These are phyloP conservation scores for Porites evermanni DNA, from an alignment of 92 coral and sea anemone genomes.

Conservation along the genomic window DNA sequence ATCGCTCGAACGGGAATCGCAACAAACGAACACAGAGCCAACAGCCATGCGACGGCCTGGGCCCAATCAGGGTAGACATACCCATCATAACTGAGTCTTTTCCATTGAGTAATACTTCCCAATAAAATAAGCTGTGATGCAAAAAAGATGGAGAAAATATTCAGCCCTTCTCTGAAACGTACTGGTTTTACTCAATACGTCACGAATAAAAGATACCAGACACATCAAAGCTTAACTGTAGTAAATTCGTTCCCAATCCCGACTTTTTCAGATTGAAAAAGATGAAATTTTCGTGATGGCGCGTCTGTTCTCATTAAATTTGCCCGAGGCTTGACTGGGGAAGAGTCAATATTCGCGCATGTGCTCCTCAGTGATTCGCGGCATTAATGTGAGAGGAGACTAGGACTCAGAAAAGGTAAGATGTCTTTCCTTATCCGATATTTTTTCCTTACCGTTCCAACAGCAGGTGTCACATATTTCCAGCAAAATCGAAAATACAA, in stretches of 20 bases:
- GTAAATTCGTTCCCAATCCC: too few relatives aligned
- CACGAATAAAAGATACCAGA: too few relatives aligned
- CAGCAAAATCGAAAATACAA: slow-evolving; percentile 84
- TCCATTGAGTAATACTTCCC: slow-evolving; percentile 77
- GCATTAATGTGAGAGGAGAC: not conserved
- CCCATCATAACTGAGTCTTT: slow-evolving; percentile 58
- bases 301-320: too few relatives aligned
- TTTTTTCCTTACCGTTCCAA: slow-evolving; percentile 67
- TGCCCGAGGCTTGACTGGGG: too few relatives aligned
- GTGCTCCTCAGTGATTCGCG: not conserved
- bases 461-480: slow-evolving; percentile 84
- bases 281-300: too few relatives aligned
- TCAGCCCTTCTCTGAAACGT: not conserved
- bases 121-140: slow-evolving; percentile 63
- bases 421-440: not conserved
- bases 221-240: too few relatives aligned
- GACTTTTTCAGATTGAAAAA: too few relatives aligned
- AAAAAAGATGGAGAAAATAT: not conserved
- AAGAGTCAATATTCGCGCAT: too few relatives aligned
- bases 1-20: slow-evolving; percentile 67
- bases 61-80: slow-evolving; percentile 81
- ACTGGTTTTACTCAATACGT: not conserved
- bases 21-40: slow-evolving; percentile 67
- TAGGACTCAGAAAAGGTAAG: too few relatives aligned
- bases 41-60: slow-evolving; percentile 71